These are phyloP conservation scores for Laothoe populi DNA, from an alignment of 2,888 invertebrate species.

Conservation along the genomic window DNA sequence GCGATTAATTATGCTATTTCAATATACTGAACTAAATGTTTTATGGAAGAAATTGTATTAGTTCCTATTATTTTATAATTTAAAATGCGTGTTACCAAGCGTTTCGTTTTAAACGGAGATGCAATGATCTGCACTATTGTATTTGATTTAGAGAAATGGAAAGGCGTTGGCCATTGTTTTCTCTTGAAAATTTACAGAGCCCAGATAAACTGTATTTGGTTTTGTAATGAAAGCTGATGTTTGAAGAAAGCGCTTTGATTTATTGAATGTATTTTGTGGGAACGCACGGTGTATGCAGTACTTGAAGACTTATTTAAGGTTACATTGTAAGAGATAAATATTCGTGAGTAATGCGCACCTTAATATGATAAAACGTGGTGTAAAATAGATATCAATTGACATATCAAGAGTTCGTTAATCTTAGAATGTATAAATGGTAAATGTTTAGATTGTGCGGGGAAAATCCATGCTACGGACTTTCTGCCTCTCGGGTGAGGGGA, in stretches of 20 bases:
- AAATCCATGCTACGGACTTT: too few relatives aligned
- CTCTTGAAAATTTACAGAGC: constrained; percentile 66
- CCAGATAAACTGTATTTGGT: constrained; percentile 67
- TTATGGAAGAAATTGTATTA: background rate
- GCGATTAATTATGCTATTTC: background rate
- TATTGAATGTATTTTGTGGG: constrained; percentile 44
- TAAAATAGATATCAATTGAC: too few relatives aligned
- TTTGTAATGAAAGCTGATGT: constrained; percentile 64
- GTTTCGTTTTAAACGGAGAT: constrained; percentile 5
- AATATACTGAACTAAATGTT: background rate
- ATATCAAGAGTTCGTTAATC: too few relatives aligned
- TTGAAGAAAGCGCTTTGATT: constrained; percentile 55
- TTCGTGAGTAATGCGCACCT: too few relatives aligned
- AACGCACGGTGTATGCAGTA: constrained; percentile 44
- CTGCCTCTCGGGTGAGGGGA: too few relatives aligned
- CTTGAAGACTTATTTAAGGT: background rate
- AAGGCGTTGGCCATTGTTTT: constrained; percentile 71
- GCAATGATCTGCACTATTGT: background rate
- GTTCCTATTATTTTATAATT: background rate
- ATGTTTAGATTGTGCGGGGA: too few relatives aligned
- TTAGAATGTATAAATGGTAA: too few relatives aligned
- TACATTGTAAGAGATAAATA: background rate
- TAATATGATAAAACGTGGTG: too few relatives aligned
- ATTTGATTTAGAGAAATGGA: constrained; percentile 72
- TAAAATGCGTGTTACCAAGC: background rate